phyloP scores from a whole-genome alignment of 2,888 invertebrate genomes.

The Clostera curtula region DNA sequence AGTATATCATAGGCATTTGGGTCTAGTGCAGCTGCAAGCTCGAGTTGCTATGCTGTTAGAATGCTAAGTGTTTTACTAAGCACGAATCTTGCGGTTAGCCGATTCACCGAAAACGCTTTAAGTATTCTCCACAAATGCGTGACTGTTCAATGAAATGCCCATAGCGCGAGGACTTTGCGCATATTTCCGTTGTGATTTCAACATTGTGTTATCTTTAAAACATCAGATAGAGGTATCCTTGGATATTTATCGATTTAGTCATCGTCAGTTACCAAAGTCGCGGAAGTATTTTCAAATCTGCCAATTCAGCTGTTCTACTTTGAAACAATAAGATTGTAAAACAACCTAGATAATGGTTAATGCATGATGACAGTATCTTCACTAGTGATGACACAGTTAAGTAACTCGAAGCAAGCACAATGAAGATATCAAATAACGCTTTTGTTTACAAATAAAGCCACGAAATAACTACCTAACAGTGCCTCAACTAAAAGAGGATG shows the following conservation, averaged over 20 bases:
- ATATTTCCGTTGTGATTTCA: not conserved
- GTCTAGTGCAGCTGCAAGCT: slow-evolving; percentile 27
- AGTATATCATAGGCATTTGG: slow-evolving; percentile 14
- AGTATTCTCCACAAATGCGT: slow-evolving; percentile 23
- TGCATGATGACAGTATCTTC: slow-evolving; percentile 23
- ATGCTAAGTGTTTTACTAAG: slow-evolving; percentile 39
- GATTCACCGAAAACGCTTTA: slow-evolving; percentile 27
- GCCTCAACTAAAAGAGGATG: slow-evolving; percentile 25
- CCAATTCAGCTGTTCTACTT: slow-evolving; percentile 17
- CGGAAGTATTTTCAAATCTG: slow-evolving; percentile 12
- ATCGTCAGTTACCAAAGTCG: slow-evolving; percentile 12
- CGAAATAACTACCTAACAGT: slow-evolving; percentile 19
- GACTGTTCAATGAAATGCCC: slow-evolving; percentile 12
- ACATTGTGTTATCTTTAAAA: slow-evolving; percentile 8
- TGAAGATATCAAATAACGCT: slow-evolving; percentile 6
- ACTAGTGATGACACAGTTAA: slow-evolving; percentile 22
- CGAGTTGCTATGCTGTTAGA: slow-evolving; percentile 25
- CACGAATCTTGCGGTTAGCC: slow-evolving; percentile 30
- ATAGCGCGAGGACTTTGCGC: slow-evolving; percentile 1
- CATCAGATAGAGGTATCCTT: slow-evolving; percentile 14
- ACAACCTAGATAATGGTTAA: slow-evolving; percentile 19
- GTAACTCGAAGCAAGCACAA: slow-evolving; percentile 10
- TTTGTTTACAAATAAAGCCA: slow-evolving; percentile 53
- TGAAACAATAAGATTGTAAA: slow-evolving; percentile 19
- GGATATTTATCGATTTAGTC: slow-evolving; percentile 10